Base-by-base conservation (phyloP, 2,113 vertebrate species). In the Tragelaphus buxtoni region DNA sequence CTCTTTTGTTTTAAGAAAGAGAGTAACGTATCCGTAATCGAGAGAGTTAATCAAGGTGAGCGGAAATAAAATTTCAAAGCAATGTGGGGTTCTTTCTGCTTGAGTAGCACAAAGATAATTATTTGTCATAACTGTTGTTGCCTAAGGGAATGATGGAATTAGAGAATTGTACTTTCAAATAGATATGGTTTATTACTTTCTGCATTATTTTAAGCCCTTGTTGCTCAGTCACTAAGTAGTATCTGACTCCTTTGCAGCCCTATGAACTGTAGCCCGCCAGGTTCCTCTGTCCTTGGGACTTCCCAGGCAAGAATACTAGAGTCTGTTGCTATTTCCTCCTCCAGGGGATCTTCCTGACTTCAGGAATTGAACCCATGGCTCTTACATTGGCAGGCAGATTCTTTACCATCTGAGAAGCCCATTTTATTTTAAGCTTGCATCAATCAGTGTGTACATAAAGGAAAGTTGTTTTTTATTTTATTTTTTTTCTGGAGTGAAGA, bases 141-240 rank as follows among this genome's bases (percentile, higher is more conserved):
- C 98, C 97, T 98, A 92, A 95, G 91, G 97, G 96, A 96, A 97
- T 96, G 97, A 98, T 97, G 98, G 98, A 98, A 98, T 98, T 97
- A 98, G 96, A 77, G 93, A 97, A 96, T 72, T 97, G 91, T 96
- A 94, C 97, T 98, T 92, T 93, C 93, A 82, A 93, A 94, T 97
- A 96, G 88, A 98, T 95, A 91, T 5, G 45, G 91, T 97, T 98
- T 98, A 97, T 98, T 98, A 89, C 95, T 98, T 98, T 98, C 94
- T 97, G 92, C 95, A 97, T 97, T 97, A 82, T 98, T 98, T 98
- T 97, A 98, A 97, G 93, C 82, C 96, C 95, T 72, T 26, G 69
- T 74, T 42, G 35, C 35, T 74, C 35, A 42, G 35, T 7, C 20
- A 24, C 35, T 74, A 42, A 14, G 22, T 14, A 74, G 22, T 13